These are phyloP conservation scores for Odontocolon sp. DNA, from an alignment of 2,888 invertebrate genomes.

Conservation along the genomic window DNA sequence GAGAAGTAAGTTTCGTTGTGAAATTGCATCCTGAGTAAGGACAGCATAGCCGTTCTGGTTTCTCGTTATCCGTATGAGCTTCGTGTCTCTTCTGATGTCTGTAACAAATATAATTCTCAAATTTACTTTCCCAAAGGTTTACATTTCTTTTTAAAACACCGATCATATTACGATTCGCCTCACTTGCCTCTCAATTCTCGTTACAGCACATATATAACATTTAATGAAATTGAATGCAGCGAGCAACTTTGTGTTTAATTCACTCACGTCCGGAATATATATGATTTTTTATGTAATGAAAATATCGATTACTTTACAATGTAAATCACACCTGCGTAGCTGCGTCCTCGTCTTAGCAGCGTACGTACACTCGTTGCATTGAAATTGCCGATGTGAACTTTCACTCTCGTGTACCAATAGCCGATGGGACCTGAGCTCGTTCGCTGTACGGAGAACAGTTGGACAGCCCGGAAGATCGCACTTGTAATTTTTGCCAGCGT, in stretches of 20 bases:
- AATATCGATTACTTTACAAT: too few species aligned
- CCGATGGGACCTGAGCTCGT: slow-evolving; percentile 83
- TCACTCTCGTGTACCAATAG: slow-evolving; percentile 82
- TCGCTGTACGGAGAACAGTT: slow-evolving; percentile 83
- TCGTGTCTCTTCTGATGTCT: slow-evolving; percentile 74
- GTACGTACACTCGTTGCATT: slow-evolving; percentile 83
- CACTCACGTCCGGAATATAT: too few species aligned
- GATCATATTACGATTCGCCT: too few species aligned
- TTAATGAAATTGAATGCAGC: too few species aligned
- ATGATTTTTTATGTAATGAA: too few species aligned
- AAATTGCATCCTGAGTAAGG: slow-evolving; percentile 85
- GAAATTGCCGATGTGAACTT: slow-evolving; percentile 82
- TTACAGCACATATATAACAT: too few species aligned
- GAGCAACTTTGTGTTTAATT: too few species aligned
- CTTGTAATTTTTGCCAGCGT: slow-evolving; percentile 82
- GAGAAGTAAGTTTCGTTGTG: slow-evolving; percentile 85
- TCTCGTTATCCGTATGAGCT: slow-evolving; percentile 34
- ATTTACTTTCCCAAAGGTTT: not conserved
- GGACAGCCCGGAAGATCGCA: slow-evolving; percentile 84
- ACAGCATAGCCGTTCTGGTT: slow-evolving; percentile 64
- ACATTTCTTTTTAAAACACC: too few species aligned
- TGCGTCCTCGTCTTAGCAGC: slow-evolving; percentile 78
- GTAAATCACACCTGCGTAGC: slow-evolving; percentile 81
- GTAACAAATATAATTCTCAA: slow-evolving; percentile 53
- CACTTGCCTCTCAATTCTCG: too few species aligned